phyloP scores from a whole-genome alignment of 2,797 vertebrate species.

The Selene dorsalis region DNA sequence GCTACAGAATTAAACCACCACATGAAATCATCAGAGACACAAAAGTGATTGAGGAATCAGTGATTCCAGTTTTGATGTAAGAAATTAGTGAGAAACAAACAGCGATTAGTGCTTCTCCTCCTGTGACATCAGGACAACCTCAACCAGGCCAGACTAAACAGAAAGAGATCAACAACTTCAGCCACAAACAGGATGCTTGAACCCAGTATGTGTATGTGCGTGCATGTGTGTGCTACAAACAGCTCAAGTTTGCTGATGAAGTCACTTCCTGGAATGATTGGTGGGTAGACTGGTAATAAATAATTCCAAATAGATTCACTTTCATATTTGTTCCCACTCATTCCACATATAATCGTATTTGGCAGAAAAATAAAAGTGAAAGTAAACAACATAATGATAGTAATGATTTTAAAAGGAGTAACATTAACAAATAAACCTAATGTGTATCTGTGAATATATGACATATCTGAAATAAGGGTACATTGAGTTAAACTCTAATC shows the following conservation, averaged over 20 bases:
- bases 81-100: not conserved
- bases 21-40: not conserved
- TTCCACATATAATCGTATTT: not conserved
- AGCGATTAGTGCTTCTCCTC: not conserved
- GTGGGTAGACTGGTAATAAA: constrained; percentile 9
- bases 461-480: too few relatives aligned
- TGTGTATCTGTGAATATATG: too few relatives aligned
- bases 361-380: too few relatives aligned
- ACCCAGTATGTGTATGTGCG: not conserved
- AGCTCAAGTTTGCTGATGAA: constrained; percentile 1
- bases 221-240: constrained; percentile 1
- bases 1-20: constrained; percentile 27
- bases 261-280: not conserved
- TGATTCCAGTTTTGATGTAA: not conserved
- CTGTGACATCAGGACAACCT: not conserved
- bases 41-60: not conserved
- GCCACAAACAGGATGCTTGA: constrained; percentile 48
- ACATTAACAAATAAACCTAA: too few relatives aligned
- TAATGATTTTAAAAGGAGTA: too few relatives aligned
- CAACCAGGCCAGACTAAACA: constrained; percentile 50
- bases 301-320: constrained; percentile 1
- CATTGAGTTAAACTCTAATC: too few relatives aligned
- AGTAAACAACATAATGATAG: too few relatives aligned
- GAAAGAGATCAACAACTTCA: not conserved
- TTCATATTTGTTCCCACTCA: not conserved